phyloP scores from a whole-genome alignment of 2,113 vertebrate species.

The Heterochromis multidens region DNA sequence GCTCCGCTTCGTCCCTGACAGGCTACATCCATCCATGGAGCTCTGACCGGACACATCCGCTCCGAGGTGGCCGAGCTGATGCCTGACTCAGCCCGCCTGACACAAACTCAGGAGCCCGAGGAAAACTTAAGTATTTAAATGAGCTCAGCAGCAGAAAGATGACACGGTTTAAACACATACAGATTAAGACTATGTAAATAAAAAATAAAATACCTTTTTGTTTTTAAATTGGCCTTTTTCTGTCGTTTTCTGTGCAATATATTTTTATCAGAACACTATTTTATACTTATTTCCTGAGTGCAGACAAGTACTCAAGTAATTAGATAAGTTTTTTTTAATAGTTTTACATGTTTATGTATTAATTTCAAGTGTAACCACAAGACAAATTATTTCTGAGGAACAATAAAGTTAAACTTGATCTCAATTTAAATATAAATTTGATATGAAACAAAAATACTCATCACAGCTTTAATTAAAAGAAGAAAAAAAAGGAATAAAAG shows the following conservation, averaged over 20 bases:
- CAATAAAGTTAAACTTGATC: too few relatives aligned
- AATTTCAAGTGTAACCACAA: too few relatives aligned
- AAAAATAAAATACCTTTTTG: not conserved
- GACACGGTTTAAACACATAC: not conserved
- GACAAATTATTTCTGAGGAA: too few relatives aligned
- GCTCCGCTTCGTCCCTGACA: conserved; percentile 14
- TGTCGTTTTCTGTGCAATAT: not conserved
- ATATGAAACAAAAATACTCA: not conserved
- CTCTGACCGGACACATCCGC: conserved; percentile 6
- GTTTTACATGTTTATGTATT: too few relatives aligned
- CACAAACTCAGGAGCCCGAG: not conserved
- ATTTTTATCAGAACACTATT: not conserved
- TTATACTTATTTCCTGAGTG: not conserved
- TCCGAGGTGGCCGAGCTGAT: conserved; percentile 41
- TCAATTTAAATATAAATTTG: not conserved
- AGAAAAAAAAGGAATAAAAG: not conserved
- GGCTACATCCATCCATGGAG: conserved; percentile 42
- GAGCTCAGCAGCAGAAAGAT: not conserved
- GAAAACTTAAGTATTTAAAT: not conserved
- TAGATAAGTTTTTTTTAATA: too few relatives aligned
- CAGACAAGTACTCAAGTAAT: not conserved
- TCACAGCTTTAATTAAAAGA: not conserved
- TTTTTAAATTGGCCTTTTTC: not conserved
- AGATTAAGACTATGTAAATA: not conserved
- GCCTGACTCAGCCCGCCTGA: conserved; percentile 32